These are phyloP conservation scores for Lasaia peninsularis DNA, from an alignment of 1,140 invertebrate genomes.

Conservation along the genomic window DNA sequence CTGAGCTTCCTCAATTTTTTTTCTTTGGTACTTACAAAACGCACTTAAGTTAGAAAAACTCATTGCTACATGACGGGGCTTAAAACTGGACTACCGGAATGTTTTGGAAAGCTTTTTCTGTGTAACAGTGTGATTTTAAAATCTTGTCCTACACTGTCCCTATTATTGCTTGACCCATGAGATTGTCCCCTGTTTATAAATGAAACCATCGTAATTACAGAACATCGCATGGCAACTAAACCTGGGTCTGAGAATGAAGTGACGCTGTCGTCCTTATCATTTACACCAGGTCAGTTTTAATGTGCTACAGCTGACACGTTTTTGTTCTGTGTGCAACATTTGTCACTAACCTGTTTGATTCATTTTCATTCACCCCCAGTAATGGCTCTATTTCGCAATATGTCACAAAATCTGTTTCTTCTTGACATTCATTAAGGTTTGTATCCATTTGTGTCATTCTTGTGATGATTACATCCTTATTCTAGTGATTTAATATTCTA, in stretches of 20 bases:
- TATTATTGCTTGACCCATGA: neutral
- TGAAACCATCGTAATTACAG: slow-evolving; percentile 71
- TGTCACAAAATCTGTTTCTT: neutral
- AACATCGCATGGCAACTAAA: slow-evolving; percentile 84
- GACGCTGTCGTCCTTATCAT: slow-evolving; percentile 79
- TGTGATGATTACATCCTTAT: neutral
- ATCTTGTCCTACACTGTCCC: no score
- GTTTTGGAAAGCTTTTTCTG: no score
- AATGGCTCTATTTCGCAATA: neutral
- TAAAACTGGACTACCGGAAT: no score
- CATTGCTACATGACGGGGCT: no score
- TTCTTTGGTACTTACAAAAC: no score
- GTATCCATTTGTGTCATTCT: slow-evolving; percentile 2
- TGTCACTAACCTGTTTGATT: slow-evolving; percentile 69
- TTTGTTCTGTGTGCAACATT: slow-evolving; percentile 68
- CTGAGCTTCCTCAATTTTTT: no score
- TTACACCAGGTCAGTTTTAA: slow-evolving; percentile 88
- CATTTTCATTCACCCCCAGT: slow-evolving; percentile 18
- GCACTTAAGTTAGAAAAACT: no score
- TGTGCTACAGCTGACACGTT: slow-evolving; percentile 67
- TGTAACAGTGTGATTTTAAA: no score
- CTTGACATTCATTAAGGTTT: slow-evolving; percentile 6
- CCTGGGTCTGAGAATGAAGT: slow-evolving; percentile 89
- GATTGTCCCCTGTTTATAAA: slow-evolving; percentile 12
- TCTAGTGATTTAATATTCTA: neutral